Evolutionary conservation across 2,888 invertebrate genomes (phyloP), one percentile per base, ranked within the genome.

Genomic region (Caenorhabditis drosophilae): DNA sequence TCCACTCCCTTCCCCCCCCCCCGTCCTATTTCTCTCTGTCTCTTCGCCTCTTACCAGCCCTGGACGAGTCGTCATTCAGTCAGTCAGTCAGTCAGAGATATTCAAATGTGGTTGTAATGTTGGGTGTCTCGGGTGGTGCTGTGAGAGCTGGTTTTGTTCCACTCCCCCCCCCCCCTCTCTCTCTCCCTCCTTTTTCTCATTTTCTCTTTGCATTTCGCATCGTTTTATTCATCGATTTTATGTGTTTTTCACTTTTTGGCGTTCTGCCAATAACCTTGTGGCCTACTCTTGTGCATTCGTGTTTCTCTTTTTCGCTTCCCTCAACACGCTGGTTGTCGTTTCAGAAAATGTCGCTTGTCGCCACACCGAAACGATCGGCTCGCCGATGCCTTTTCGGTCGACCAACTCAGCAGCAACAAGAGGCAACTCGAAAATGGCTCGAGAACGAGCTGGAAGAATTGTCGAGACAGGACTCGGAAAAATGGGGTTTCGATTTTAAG

Each of bases 401-500:
- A 23, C 66, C 66, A 4, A 53, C 56, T 23, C 40, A 36, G 1
- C 55, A 55, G 18, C 55, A 64, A 44, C 55, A 46, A 18, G 48
- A 36, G 18, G 26, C 36, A 2, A 59, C 58, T 12, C 46, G 48
- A 11, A 25, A 34, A 9, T 55, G 52, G 56, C 54, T 71, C 11
- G 53, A 58, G 16, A 27, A 48, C 2, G 63, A 48, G 6, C 35
- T 51, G 38, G 49, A 58, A 18, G 26, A 50, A 9, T 38, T 46
- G 36, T 31, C 40, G 15, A 16, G 57, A 36, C 26, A 58, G 26
- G 54, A 67, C 26, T 35, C 38, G 41, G 42, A 67, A 23, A 51
- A 55, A 42, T 71, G 64, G 64, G 59, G 64, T 38, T 71, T 67
- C 57, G 67, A 71, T 25, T 71, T 71, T 51, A 46, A 55, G 15